A percentile compares a stretch with the other conserved stretches of the same genome.
phyloP scores from a whole-genome alignment of 2,113 vertebrate genomes.

The Ceyx margarethae region DNA sequence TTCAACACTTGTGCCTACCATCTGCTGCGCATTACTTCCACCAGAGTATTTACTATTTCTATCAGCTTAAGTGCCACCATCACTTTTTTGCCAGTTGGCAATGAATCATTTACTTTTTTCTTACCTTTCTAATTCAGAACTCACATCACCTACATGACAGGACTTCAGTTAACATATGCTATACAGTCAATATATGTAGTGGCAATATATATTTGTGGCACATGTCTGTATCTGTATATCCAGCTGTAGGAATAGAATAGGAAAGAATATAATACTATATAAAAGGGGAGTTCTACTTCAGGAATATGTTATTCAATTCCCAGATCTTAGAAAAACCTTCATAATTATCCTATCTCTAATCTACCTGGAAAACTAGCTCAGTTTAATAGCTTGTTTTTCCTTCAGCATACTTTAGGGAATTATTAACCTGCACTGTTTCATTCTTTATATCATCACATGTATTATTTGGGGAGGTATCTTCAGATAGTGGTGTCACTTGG shows the following conservation, averaged over 20 bases:
- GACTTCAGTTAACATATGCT: neutral
- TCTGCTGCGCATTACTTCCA: neutral
- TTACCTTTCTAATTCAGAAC: neutral
- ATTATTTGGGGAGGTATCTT: neutral
- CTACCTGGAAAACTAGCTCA: neutral
- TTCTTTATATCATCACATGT: neutral
- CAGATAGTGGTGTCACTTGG: neutral
- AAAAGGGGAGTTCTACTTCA: neutral
- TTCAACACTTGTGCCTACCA: neutral
- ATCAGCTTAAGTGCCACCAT: neutral
- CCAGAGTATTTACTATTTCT: neutral
- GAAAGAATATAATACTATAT: neutral
- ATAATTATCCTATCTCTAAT: neutral
- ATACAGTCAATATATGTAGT: neutral
- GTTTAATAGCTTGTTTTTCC: constrained; percentile 11
- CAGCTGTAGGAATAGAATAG: neutral
- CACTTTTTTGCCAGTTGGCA: neutral
- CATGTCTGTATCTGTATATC: neutral
- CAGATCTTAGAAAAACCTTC: neutral
- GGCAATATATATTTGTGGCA: neutral
- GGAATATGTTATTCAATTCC: neutral
- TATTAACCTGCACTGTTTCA: neutral
- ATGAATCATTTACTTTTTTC: fast-evolving
- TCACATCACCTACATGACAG: neutral
- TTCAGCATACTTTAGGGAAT: neutral